Evolutionary conservation across 2,797 vertebrate genomes (phyloP).

Genomic region (Acrossocheilus wenchowensis): DNA sequence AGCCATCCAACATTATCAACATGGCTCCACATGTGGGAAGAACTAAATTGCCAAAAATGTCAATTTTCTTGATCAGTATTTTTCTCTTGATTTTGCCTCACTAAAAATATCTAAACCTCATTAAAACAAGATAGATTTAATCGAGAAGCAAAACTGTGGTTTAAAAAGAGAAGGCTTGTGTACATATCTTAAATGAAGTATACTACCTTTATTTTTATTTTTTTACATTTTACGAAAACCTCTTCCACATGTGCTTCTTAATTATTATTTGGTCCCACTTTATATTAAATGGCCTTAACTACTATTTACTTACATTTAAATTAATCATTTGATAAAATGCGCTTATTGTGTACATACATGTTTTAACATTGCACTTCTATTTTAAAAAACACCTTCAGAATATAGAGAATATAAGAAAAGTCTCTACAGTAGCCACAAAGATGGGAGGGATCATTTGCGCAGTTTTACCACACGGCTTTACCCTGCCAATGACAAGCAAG

Average conservation of each 20-base stretch:
- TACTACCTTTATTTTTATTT: background rate
- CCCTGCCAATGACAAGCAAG: constrained; percentile 26
- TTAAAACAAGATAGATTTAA: background rate
- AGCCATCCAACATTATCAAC: background rate
- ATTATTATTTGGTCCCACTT: background rate
- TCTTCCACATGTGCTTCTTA: background rate
- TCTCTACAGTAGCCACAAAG: background rate
- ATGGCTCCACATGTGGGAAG: constrained; percentile 5
- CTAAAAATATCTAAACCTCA: background rate
- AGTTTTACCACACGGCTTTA: constrained; percentile 9
- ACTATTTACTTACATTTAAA: too few species aligned
- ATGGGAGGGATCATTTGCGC: background rate
- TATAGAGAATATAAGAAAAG: background rate
- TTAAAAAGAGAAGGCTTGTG: background rate
- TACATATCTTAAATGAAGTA: background rate
- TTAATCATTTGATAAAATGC: too few species aligned
- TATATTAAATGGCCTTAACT: too few species aligned
- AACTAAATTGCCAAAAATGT: background rate
- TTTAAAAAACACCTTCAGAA: background rate
- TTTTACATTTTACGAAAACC: background rate
- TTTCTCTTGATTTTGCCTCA: background rate
- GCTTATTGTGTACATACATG: too few species aligned
- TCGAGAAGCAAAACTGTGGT: background rate
- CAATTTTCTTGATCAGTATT: background rate
- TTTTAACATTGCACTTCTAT: too few species aligned